Evolutionary conservation across 2,113 vertebrate species (phyloP).

Genomic region (Chionomys nivalis): DNA sequence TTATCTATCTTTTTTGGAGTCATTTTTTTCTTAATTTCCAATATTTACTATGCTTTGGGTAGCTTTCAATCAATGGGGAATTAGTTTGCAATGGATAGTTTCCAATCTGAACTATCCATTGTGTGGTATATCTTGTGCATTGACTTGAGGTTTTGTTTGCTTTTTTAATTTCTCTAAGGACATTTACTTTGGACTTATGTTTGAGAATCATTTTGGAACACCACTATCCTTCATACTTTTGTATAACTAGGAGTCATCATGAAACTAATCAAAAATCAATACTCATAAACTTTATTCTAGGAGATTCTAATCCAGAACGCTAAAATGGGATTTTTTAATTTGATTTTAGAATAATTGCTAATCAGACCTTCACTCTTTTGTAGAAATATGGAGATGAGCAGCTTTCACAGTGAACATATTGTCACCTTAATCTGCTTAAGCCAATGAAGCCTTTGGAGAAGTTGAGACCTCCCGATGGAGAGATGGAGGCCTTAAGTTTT

Average conservation of each 20-base stretch:
- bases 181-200: background rate
- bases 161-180: background rate
- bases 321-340: background rate
- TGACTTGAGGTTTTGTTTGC: no score
- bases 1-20: background rate
- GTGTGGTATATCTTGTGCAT: background rate
- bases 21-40: background rate
- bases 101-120: background rate
- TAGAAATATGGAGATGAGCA: background rate
- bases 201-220: background rate
- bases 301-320: background rate
- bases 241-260: background rate
- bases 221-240: background rate
- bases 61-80: background rate
- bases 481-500: background rate
- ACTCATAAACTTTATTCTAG: background rate
- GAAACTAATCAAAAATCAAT: background rate
- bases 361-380: background rate
- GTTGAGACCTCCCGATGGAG: background rate
- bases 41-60: background rate
- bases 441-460: background rate
- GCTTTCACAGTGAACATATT: background rate
- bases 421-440: background rate
- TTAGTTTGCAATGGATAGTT: background rate
- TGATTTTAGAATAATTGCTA: background rate